A percentile compares a stretch with the other conserved stretches of the same genome.
Conservation (phyloP, 2,113 vertebrate species). For the Kryptolebias marmoratus region DNA sequence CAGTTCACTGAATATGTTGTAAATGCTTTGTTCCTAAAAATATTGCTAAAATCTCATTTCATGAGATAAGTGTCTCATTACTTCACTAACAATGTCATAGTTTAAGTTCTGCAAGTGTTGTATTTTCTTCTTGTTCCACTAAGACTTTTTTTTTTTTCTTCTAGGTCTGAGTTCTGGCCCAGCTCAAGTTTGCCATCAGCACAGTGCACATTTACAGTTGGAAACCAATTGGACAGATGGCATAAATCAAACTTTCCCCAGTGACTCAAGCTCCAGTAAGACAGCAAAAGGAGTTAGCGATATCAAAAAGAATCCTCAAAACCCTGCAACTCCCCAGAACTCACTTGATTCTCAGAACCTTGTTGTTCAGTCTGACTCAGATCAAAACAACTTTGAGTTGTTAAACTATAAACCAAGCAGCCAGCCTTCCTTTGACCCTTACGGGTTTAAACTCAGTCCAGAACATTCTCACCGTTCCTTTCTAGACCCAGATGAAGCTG, state of each 20-base stretch:
- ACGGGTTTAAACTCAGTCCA: slow-evolving; percentile 80
- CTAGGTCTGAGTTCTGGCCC: slow-evolving; percentile 29
- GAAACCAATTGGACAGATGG: slow-evolving; percentile 17
- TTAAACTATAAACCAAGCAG: slow-evolving; percentile 55
- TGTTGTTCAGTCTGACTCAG: slow-evolving; percentile 23
- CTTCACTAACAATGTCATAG: too few species aligned
- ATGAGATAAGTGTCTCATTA: too few species aligned
- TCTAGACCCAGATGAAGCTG: slow-evolving; percentile 69
- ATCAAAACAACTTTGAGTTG: slow-evolving; percentile 56
- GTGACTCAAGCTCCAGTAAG: background rate
- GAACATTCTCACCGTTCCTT: slow-evolving; percentile 72
- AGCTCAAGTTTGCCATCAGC: background rate
- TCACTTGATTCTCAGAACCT: slow-evolving; percentile 25
- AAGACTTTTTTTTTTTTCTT: slow-evolving; percentile 11
- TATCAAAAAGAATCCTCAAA: slow-evolving; percentile 6
- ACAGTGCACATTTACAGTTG: background rate
- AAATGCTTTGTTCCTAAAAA: too few species aligned
- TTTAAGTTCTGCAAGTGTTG: too few species aligned
- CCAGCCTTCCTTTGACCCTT: slow-evolving; percentile 75
- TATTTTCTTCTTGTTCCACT: background rate
- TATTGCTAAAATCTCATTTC: too few species aligned
- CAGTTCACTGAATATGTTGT: too few species aligned
- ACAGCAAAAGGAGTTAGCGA: slow-evolving; percentile 2
- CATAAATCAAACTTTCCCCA: background rate
- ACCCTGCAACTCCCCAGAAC: slow-evolving; percentile 20